Percentiles rank a stretch among this genome's conserved stretches.
Conservation (phyloP, 2,113 vertebrate genomes). For the Hippocampus comes region DNA sequence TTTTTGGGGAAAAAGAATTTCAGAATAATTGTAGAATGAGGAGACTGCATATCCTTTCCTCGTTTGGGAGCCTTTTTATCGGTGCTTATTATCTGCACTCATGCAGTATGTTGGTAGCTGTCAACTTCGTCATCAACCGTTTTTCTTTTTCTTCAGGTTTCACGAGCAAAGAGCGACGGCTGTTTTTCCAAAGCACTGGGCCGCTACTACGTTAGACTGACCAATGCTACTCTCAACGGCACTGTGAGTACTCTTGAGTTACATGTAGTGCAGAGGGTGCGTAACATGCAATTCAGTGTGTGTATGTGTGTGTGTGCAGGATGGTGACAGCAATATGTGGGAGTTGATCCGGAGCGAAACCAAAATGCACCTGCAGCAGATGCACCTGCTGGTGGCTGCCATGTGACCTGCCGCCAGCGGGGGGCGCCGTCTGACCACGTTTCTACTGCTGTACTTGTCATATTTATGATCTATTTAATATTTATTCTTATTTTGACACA, state of each 20-base stretch:
- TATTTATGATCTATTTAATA: slow-evolving; percentile 1
- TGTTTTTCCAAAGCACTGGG: neutral
- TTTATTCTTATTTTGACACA: neutral
- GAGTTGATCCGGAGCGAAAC: slow-evolving; percentile 2
- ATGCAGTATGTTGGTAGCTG: too few relatives aligned
- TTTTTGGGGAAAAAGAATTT: too few relatives aligned
- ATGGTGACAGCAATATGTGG: neutral
- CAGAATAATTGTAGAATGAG: too few relatives aligned
- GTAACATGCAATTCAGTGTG: neutral
- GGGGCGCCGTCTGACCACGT: neutral
- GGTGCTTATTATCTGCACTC: too few relatives aligned
- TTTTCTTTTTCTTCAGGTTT: neutral
- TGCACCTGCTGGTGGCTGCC: neutral
- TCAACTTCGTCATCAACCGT: neutral
- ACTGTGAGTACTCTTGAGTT: neutral
- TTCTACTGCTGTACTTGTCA: slow-evolving; percentile 4
- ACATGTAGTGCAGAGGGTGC: neutral
- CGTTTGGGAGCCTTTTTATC: too few relatives aligned
- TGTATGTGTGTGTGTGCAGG: neutral
- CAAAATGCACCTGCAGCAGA: neutral
- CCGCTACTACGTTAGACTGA: neutral
- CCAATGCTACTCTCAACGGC: neutral
- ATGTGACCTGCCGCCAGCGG: neutral
- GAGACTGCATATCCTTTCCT: too few relatives aligned
- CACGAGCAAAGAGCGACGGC: neutral